Evolutionary conservation across 2,888 invertebrate genomes (phyloP), one percentile per base, ranked within the genome.

Genomic region (Crocallis elinguaria): DNA sequence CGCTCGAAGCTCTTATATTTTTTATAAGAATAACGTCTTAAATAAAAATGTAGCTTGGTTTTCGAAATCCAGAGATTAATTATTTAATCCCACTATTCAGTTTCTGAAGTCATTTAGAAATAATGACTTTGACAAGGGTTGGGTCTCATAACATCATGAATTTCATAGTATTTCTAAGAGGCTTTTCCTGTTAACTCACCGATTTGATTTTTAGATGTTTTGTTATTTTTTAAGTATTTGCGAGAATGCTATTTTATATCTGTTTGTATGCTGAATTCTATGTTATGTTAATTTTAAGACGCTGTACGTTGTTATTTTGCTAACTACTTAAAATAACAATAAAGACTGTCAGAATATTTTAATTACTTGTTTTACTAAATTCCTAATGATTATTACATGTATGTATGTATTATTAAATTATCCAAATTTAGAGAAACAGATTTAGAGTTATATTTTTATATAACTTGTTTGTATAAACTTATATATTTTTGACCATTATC

Each of bases 321-420:
- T 82, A 77, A 75, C 73, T 81, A 77, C 74, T 78, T 79, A 75
- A 43, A 54, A 75, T 80, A 79, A 80, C 75, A 84, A 81, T 88
- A 88, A 89, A 88, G 88, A 88, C 88, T 88, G 88, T 80, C 77
- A 52, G 25, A n/a, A 75, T 73, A 67, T 66, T 66, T 25, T 57
- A 2, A 39, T 17, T 3, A 0, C 9, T 52, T 36, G 49, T 61
- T 55, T 63, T 58, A 61, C 66, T 70, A 68, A n/a, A 29, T 9
- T 5, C 7, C 8, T 23, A 23, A 6, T 8, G 19, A 23, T 2
- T 23, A 6, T 7, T 5, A 32, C 36, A 37, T 25, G 16, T 1
- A n/a, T 6, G 4, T 1, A 19, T 3, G 19, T 19, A 3, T 19
- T 3, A 5, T 19, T 19, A n/a, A n/a, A n/a, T n/a, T n/a, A n/a